Conservation (phyloP, 2,888 invertebrate genomes). For the Cryptus viduatorius region DNA sequence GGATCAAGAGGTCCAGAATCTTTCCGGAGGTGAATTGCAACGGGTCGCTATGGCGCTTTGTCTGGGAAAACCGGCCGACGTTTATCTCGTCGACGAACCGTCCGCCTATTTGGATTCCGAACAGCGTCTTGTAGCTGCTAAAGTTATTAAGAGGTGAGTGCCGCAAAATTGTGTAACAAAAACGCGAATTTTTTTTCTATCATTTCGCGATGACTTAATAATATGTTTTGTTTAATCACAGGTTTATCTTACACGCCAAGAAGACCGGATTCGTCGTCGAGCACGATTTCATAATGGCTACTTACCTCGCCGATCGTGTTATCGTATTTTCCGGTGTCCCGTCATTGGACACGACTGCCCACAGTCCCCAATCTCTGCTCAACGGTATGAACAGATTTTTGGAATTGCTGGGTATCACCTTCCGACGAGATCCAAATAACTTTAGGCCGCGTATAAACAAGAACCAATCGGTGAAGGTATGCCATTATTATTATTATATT, state of each 20-base stretch:
- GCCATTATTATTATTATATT: no score
- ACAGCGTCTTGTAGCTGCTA: constrained; percentile 99
- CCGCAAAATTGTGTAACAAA: no score
- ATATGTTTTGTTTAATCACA: constrained; percentile 80
- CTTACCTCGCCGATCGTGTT: constrained; percentile 98
- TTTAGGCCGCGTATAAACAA: constrained; percentile 99
- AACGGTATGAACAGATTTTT: constrained; percentile 99
- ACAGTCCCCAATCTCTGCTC: constrained; percentile 95
- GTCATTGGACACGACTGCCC: constrained; percentile 95
- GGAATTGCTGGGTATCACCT: constrained; percentile 97
- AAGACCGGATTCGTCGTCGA: constrained; percentile 99
- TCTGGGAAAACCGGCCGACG: constrained; percentile 99
- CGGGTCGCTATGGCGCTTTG: constrained; percentile 98
- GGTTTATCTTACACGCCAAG: constrained; percentile 99
- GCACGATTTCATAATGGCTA: constrained; percentile 99
- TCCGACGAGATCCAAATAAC: constrained; percentile 99
- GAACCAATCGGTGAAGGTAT: constrained; percentile 96
- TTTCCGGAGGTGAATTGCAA: constrained; percentile 99
- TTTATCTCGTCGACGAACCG: constrained; percentile 99
- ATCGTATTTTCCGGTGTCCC: constrained; percentile 99
- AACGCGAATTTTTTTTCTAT: background rate
- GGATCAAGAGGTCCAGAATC: constrained; percentile 98
- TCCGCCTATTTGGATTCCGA: constrained; percentile 99
- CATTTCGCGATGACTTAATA: background rate
- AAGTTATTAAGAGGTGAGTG: constrained; percentile 96